Evolutionary conservation across 2,113 vertebrate species (phyloP).

Genomic region (Actenoides lindsayi): DNA sequence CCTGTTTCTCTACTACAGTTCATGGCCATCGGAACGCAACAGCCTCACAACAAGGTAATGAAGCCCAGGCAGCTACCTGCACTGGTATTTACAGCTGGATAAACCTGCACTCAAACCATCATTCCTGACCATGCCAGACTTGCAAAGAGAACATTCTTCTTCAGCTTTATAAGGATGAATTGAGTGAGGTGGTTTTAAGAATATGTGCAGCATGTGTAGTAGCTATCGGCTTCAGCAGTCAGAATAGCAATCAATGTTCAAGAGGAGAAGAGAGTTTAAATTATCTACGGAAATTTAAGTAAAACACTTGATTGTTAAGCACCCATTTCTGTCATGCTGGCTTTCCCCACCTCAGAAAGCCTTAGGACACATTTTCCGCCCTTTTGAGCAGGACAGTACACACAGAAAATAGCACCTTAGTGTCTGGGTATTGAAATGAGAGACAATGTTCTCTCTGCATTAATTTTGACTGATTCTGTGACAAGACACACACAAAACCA

Average conservation of each 20-base stretch:
- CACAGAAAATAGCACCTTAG: background rate
- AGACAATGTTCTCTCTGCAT: background rate
- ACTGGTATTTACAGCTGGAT: background rate
- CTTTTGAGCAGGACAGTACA: background rate
- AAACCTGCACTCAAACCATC: background rate
- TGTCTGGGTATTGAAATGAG: background rate
- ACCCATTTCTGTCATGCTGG: background rate
- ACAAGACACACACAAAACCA: background rate
- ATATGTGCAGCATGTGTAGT: background rate
- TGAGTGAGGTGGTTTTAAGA: background rate
- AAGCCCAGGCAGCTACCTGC: background rate
- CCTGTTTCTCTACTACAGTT: conserved; percentile 6
- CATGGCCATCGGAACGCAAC: background rate
- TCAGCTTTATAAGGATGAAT: background rate
- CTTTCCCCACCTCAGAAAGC: background rate
- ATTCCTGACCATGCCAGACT: background rate
- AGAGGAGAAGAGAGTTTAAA: background rate
- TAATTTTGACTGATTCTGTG: background rate
- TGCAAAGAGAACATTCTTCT: background rate
- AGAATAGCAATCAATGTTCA: background rate
- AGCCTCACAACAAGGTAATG: background rate
- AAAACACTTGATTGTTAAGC: background rate
- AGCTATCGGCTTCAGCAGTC: background rate
- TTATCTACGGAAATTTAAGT: background rate
- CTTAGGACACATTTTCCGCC: background rate